A percentile compares a stretch with the other conserved stretches of the same genome.
Conservation (phyloP, 1,140 invertebrate species). For the Nomia melanderi region DNA sequence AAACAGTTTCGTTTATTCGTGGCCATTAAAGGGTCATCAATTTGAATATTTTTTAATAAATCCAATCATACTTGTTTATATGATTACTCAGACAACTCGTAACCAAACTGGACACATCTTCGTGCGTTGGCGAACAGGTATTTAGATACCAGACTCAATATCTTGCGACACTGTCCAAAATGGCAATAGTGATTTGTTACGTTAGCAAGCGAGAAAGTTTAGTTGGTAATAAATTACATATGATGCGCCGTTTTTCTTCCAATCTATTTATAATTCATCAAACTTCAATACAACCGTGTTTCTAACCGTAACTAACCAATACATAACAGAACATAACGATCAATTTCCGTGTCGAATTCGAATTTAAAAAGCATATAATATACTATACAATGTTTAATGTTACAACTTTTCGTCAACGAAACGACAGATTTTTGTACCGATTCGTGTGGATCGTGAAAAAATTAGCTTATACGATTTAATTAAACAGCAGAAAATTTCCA, state of each 20-base stretch:
- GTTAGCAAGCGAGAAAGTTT: conserved; percentile 33
- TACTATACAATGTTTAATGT: too few relatives aligned
- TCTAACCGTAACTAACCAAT: too few relatives aligned
- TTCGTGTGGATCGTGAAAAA: too few relatives aligned
- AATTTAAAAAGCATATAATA: too few relatives aligned
- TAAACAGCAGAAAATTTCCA: too few relatives aligned
- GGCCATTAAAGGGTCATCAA: neutral
- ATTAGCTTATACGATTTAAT: too few relatives aligned
- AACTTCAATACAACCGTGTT: too few relatives aligned
- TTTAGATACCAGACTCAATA: neutral
- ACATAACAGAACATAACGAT: too few relatives aligned
- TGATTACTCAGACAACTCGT: conserved; percentile 10
- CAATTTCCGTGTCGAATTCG: too few relatives aligned
- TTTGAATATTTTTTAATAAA: neutral
- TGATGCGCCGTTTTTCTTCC: neutral
- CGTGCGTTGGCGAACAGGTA: conserved; percentile 54
- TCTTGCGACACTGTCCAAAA: conserved; percentile 24
- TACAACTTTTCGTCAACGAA: too few relatives aligned
- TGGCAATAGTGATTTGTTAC: conserved; percentile 37
- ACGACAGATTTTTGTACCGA: too few relatives aligned
- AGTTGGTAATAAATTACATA: neutral
- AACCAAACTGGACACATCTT: neutral
- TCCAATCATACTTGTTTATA: neutral
- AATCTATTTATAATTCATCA: neutral
- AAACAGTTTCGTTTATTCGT: neutral